A percentile compares a stretch with the other conserved stretches of the same genome.
phyloP scores from a whole-genome alignment of 2,113 vertebrate species.

The Lampris incognitus region DNA sequence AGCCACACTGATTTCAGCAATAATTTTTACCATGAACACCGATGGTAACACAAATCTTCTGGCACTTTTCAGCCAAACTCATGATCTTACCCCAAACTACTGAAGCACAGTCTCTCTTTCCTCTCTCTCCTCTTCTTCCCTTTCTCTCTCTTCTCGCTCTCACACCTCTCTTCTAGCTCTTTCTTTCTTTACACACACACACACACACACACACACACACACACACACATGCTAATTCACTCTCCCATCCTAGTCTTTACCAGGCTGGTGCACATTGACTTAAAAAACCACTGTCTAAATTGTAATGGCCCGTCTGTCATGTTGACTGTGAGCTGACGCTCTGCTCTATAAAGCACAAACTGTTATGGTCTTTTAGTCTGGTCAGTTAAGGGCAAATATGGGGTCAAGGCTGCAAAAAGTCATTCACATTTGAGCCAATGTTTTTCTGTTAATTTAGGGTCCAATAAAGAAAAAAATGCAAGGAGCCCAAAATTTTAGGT shows the following conservation, averaged over 20 bases:
- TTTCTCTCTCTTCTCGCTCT: too few relatives aligned
- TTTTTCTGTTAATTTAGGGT: too few relatives aligned
- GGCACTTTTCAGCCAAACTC: neutral
- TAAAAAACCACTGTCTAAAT: conserved; percentile 29
- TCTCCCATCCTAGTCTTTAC: neutral
- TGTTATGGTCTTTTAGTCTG: neutral
- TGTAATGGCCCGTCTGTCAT: neutral
- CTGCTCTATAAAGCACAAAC: conserved; percentile 52
- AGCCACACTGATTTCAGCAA: conserved; percentile 29
- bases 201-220: neutral
- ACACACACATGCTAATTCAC: neutral
- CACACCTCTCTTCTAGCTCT: too few relatives aligned
- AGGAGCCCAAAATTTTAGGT: too few relatives aligned
- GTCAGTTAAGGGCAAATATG: too few relatives aligned
- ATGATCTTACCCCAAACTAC: too few relatives aligned
- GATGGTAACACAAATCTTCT: neutral
- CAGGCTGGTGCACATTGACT: conserved; percentile 2
- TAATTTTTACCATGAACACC: neutral
- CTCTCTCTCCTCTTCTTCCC: too few relatives aligned
- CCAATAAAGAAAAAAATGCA: too few relatives aligned
- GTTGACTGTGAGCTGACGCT: neutral
- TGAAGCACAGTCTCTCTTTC: too few relatives aligned
- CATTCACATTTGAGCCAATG: too few relatives aligned
- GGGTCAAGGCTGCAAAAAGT: too few relatives aligned
- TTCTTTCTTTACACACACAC: neutral